These are phyloP conservation scores for Trichoplusia ni DNA, from an alignment of 1,140 invertebrate species.

Conservation along the genomic window DNA sequence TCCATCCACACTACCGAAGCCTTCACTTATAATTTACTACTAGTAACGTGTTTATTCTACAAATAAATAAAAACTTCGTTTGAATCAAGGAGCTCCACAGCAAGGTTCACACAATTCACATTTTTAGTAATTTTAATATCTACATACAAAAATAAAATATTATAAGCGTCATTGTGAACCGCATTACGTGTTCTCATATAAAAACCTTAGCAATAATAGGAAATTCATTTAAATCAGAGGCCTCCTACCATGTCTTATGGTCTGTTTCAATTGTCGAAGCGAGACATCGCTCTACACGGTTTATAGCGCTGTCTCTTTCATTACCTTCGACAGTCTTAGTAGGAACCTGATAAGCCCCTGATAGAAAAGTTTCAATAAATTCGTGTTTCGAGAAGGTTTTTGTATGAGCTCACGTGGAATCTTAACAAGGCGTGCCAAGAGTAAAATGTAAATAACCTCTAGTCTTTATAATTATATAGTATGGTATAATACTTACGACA, in stretches of 20 bases:
- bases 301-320: too few relatives aligned
- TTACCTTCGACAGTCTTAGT: too few relatives aligned
- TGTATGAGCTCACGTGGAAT: background rate
- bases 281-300: too few relatives aligned
- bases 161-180: slow-evolving; percentile 19
- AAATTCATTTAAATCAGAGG: background rate
- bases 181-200: slow-evolving; percentile 16
- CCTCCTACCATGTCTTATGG: background rate
- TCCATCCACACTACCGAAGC: slow-evolving; percentile 22
- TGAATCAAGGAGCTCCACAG: slow-evolving; percentile 3
- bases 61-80: slow-evolving; percentile 29
- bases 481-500: too few relatives aligned
- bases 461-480: background rate
- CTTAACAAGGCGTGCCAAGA: slow-evolving; percentile 5
- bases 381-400: background rate
- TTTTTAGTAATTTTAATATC: slow-evolving; percentile 27
- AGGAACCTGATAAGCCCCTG: too few relatives aligned
- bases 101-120: slow-evolving; percentile 6
- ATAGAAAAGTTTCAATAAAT: too few relatives aligned
- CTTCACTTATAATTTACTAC: slow-evolving; percentile 26
- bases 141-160: slow-evolving; percentile 32
- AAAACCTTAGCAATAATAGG: background rate
- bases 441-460: too few relatives aligned
- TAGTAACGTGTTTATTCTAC: slow-evolving; percentile 19
- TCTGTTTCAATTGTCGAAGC: too few relatives aligned